A percentile compares a stretch with the other conserved stretches of the same genome.
These are phyloP conservation scores for Vanessa atalanta DNA, from an alignment of 1,140 invertebrate genomes.

Conservation along the genomic window DNA sequence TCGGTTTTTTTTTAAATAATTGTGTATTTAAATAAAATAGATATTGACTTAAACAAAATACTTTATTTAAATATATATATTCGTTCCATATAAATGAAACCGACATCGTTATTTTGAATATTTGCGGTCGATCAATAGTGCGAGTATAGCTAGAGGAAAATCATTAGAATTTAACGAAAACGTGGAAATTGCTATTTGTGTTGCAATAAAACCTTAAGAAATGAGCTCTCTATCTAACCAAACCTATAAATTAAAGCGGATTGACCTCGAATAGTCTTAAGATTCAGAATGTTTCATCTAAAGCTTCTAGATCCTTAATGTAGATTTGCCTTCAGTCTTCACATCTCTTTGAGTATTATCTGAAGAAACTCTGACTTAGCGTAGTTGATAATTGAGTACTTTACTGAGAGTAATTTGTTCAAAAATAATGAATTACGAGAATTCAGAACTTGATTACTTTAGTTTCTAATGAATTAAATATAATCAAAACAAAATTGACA, in stretches of 20 bases:
- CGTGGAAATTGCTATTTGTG: conserved; percentile 20
- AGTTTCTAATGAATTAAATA: no score
- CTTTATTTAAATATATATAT: no score
- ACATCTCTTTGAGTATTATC: conserved; percentile 34
- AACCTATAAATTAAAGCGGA: conserved; percentile 39
- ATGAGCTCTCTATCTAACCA: conserved; percentile 27
- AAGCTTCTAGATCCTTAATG: conserved; percentile 31
- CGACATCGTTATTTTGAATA: no score
- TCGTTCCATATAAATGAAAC: no score
- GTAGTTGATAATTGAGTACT: conserved; percentile 35
- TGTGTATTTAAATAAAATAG: no score
- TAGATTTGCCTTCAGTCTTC: conserved; percentile 32
- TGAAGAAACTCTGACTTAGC: conserved; percentile 27
- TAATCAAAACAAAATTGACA: no score
- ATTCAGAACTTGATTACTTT: background rate
- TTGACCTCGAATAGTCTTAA: conserved; percentile 39
- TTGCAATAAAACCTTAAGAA: conserved; percentile 26
- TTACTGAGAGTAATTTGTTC: conserved; percentile 34
- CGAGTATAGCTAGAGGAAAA: no score
- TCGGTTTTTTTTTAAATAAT: no score
- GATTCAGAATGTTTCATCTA: conserved; percentile 31
- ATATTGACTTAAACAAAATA: no score
- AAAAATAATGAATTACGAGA: conserved; percentile 10
- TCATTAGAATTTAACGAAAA: conserved; percentile 1
- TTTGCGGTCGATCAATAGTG: no score